phyloP scores from a whole-genome alignment of 2,797 vertebrate species.

The Dendrocincla fuliginosa region DNA sequence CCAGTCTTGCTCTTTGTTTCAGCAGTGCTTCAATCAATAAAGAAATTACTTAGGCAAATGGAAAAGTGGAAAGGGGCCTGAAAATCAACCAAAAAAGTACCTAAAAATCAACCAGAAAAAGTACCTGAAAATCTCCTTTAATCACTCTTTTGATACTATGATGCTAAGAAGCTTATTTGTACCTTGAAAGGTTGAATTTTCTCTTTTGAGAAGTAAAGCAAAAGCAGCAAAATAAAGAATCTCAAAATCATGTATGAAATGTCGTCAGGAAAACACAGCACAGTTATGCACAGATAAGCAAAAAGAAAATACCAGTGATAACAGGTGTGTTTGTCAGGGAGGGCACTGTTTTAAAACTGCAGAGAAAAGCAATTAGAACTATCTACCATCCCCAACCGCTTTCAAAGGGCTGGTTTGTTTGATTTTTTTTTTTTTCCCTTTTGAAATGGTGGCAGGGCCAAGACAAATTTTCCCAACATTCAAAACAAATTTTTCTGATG shows the following conservation, averaged over 20 bases:
- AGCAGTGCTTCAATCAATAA: neutral
- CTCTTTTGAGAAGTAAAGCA: neutral
- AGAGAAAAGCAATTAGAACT: neutral
- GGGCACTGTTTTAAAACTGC: neutral
- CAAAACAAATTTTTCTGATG: neutral
- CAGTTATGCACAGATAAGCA: conserved; percentile 12
- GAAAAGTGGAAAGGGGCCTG: neutral
- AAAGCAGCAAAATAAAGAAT: neutral
- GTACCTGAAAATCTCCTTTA: neutral
- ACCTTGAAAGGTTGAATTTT: neutral
- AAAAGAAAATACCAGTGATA: conserved; percentile 17
- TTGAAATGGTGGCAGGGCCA: neutral
- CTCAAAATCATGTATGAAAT: conserved; percentile 12
- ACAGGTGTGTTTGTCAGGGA: neutral
- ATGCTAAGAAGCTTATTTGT: neutral
- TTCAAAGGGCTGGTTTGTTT: neutral
- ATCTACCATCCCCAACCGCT: neutral
- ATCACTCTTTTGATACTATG: neutral
- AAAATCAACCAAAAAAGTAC: neutral
- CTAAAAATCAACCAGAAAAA: neutral
- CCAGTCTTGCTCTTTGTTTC: neutral
- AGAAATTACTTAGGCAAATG: neutral
- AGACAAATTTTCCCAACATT: neutral
- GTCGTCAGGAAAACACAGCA: neutral
- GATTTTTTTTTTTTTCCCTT: neutral